These are phyloP conservation scores for Leptinotarsa juncta DNA, from an alignment of 2,888 invertebrate species.

Conservation along the genomic window DNA sequence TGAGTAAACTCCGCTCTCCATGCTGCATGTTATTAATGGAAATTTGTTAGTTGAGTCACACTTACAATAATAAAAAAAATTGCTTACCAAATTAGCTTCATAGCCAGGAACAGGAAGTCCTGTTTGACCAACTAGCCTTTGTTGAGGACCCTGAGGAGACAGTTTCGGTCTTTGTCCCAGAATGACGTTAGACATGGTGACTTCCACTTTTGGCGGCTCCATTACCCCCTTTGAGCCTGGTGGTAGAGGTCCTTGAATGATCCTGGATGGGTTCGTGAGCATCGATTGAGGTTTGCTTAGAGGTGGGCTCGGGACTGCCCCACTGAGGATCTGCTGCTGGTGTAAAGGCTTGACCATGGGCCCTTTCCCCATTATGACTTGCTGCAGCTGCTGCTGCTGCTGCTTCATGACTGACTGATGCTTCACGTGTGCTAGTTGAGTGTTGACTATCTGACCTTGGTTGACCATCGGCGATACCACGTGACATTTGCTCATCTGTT, in stretches of 20 bases:
- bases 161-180: slow-evolving; percentile 66
- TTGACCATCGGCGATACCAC: slow-evolving; percentile 41
- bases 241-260: slow-evolving; percentile 71
- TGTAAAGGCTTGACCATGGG: slow-evolving; percentile 52
- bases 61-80: slow-evolving; percentile 15
- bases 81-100: slow-evolving; percentile 79
- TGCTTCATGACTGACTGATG: slow-evolving; percentile 52
- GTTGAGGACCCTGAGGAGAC: slow-evolving; percentile 68
- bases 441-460: slow-evolving; percentile 55
- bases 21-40: slow-evolving; percentile 70
- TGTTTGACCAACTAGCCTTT: slow-evolving; percentile 69
- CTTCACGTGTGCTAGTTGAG: slow-evolving; percentile 66
- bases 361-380: slow-evolving; percentile 59
- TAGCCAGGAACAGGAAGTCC: slow-evolving; percentile 73
- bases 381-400: slow-evolving; percentile 55
- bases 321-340: slow-evolving; percentile 68
- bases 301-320: slow-evolving; percentile 68
- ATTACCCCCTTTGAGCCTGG: slow-evolving; percentile 63
- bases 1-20: slow-evolving; percentile 63
- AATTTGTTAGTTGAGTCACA: slow-evolving; percentile 28
- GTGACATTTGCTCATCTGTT: slow-evolving; percentile 44
- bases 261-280: slow-evolving; percentile 41
- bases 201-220: slow-evolving; percentile 70
- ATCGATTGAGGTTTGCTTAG: slow-evolving; percentile 45
- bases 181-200: slow-evolving; percentile 69